These are phyloP conservation scores for Platanista minor DNA, from an alignment of 2,113 vertebrate genomes.

Conservation along the genomic window DNA sequence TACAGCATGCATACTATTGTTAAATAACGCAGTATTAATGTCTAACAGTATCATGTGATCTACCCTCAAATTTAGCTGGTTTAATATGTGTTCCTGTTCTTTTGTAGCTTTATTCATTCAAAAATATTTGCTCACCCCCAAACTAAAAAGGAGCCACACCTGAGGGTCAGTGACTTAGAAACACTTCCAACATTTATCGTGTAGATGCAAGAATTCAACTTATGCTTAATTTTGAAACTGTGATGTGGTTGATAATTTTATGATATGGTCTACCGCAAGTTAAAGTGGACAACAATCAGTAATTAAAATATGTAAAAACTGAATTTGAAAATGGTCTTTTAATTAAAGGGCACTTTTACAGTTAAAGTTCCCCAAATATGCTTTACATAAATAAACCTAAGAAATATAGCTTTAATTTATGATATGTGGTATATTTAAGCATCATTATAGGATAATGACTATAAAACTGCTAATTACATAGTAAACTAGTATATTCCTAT, in stretches of 20 bases:
- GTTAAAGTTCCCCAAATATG: neutral
- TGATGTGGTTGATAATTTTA: slow-evolving; percentile 42
- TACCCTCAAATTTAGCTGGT: neutral
- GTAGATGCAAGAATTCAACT: slow-evolving; percentile 1
- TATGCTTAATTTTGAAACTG: slow-evolving; percentile 51
- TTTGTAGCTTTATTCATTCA: neutral
- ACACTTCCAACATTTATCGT: neutral
- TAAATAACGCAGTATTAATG: neutral
- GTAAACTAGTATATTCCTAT: neutral
- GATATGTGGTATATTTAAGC: neutral
- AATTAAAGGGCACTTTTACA: slow-evolving; percentile 26
- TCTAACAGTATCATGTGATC: neutral
- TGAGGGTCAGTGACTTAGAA: neutral
- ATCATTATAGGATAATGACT: neutral
- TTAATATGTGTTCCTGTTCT: neutral
- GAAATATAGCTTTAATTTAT: neutral
- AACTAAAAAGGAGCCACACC: slow-evolving; percentile 10
- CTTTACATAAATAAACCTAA: neutral
- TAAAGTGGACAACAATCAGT: slow-evolving; percentile 41
- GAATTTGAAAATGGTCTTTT: slow-evolving; percentile 1
- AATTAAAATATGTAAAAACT: slow-evolving; percentile 50
- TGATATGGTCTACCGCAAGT: slow-evolving; percentile 14
- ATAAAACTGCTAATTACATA: neutral
- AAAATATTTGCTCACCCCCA: neutral
- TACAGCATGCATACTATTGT: neutral